Evolutionary conservation across 2,797 vertebrate species (phyloP).

Genomic region (Apogon hyalosoma): DNA sequence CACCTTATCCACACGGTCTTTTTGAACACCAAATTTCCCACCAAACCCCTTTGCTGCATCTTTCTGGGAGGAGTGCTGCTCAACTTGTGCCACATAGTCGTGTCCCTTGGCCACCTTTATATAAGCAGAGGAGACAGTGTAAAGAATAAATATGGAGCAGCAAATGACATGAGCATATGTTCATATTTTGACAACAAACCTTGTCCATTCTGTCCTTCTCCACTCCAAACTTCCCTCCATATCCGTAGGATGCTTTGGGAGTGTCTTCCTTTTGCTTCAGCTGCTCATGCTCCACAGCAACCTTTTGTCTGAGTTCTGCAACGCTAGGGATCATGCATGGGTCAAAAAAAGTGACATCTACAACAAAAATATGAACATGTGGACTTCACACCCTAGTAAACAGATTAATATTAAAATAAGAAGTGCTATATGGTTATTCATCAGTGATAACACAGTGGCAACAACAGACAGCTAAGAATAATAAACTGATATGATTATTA

Average conservation of each 20-base stretch:
- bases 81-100: constrained; percentile 88
- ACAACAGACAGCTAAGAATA: too few relatives aligned
- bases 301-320: constrained; percentile 88
- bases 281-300: constrained; percentile 89
- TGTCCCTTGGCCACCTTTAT: constrained; percentile 90
- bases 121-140: neutral
- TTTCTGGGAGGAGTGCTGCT: constrained; percentile 94
- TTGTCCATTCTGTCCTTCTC: constrained; percentile 97
- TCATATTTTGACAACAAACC: constrained; percentile 72
- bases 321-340: constrained; percentile 63
- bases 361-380: too few relatives aligned
- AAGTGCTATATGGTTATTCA: too few relatives aligned
- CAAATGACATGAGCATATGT: neutral
- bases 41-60: constrained; percentile 94
- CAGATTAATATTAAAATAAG: too few relatives aligned
- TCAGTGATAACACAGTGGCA: too few relatives aligned
- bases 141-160: neutral
- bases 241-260: constrained; percentile 95
- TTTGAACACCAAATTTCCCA: constrained; percentile 94
- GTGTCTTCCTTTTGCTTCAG: constrained; percentile 91
- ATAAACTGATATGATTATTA: too few relatives aligned
- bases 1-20: constrained; percentile 93
- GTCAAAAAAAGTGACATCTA: neutral
- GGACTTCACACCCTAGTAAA: too few relatives aligned
- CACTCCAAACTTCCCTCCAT: constrained; percentile 95